Evolutionary conservation across 2,113 vertebrate species (phyloP).

Genomic region (Taurulus bubalis): DNA sequence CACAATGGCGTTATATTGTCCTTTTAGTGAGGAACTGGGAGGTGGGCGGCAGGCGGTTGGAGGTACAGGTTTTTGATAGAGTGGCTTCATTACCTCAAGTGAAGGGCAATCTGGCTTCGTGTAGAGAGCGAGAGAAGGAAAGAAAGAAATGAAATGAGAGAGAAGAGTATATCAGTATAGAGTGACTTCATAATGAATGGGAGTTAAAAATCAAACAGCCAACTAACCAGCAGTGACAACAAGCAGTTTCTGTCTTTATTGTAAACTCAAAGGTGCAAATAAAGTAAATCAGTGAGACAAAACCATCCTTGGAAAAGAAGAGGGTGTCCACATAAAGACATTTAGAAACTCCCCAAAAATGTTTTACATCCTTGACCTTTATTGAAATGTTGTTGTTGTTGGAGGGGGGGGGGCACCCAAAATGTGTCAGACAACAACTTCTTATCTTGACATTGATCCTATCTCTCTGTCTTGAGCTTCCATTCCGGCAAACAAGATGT

Average conservation of each 20-base stretch:
- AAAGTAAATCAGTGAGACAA: background rate
- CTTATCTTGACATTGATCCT: conserved; percentile 50
- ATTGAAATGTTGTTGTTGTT: background rate
- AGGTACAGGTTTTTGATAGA: conserved; percentile 77
- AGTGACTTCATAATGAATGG: conserved; percentile 4
- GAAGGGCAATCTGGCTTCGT: conserved; percentile 80
- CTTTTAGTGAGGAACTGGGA: conserved; percentile 46
- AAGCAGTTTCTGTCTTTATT: background rate
- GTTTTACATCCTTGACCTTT: background rate
- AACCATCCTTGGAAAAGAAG: background rate
- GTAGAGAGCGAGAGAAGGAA: conserved; percentile 39
- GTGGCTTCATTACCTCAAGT: conserved; percentile 81
- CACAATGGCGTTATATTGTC: conserved; percentile 40
- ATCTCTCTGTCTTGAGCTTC: conserved; percentile 35
- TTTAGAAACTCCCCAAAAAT: background rate
- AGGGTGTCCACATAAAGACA: background rate
- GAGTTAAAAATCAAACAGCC: background rate
- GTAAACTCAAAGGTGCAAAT: background rate
- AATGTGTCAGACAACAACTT: conserved; percentile 5
- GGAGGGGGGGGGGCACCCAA: background rate
- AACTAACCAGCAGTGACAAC: conserved; percentile 36
- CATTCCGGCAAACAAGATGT: conserved; percentile 46
- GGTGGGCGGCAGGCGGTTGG: conserved; percentile 52
- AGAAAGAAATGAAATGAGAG: rapidly evolving
- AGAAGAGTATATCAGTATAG: background rate